Base-by-base conservation (phyloP, 1,140 invertebrate genomes). In the Ganaspis sp. region DNA sequence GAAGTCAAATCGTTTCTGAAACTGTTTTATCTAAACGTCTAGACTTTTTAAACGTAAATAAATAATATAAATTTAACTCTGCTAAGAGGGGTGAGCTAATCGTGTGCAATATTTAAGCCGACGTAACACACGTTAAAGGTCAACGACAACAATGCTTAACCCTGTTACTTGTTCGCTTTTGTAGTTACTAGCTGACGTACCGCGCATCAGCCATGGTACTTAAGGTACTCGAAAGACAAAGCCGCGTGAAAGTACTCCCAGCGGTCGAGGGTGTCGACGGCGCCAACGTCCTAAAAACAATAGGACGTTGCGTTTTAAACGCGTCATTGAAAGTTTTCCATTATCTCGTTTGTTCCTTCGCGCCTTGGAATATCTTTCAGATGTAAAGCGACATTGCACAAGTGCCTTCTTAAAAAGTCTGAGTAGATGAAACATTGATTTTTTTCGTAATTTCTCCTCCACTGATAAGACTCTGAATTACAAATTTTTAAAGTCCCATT, bases 261-360 rank as follows among this genome's bases (percentile, higher is more conserved):
- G 12, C 58, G 23, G 58, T 64, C 23, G 23, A 64, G 58, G 23
- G 58, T 26, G 58, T 29, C 58, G 58, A 6, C 45, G 17, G 58
- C 58, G 23, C 15, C 58, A n/a, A 49, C 45, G 58, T n/a, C 58
- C 58, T 29, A 64, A 64, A 29, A 64, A 64, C 58, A 64, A 64
- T 34, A 12, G 58, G 26, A 64, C 58, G 58, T 26, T 64, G 26
- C 26, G 58, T 64, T 64, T 29, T 64, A 34, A 64, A 64, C 23
- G 58, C 58, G 58, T 34, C 58, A 64, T 64, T 64, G 58, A 64
- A 64, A 64, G 58, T 64, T 64, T 64, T 64, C 23, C 58, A 29
- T 64, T 64, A 64, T 64, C 58, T 29, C 26, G 58, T 64, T 64
- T 64, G 23, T n/a, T 64, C 26, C 11, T 64, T 64, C 23, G 58